Conservation (phyloP, 2,888 invertebrate genomes). For the Drosophila emarginata region DNA sequence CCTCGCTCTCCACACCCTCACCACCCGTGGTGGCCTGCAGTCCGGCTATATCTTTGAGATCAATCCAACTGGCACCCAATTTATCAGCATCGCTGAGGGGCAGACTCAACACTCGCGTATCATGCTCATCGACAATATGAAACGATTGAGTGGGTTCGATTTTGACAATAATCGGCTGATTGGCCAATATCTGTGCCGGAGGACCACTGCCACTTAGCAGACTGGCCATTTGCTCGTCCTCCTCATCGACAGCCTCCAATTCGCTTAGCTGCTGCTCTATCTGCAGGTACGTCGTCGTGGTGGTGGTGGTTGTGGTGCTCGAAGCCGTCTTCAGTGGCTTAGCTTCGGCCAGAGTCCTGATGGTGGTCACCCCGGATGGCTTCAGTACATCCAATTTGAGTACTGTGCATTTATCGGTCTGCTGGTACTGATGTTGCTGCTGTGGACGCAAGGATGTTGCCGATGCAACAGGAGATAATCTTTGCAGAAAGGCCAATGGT, state of each 20-base stretch:
- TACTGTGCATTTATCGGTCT: slow-evolving; percentile 81
- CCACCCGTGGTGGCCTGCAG: slow-evolving; percentile 68
- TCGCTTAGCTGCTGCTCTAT: slow-evolving; percentile 70
- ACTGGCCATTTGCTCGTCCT: slow-evolving; percentile 59
- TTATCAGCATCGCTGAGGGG: slow-evolving; percentile 80
- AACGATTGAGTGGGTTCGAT: slow-evolving; percentile 81
- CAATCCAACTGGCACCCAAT: slow-evolving; percentile 81
- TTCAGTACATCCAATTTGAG: slow-evolving; percentile 76
- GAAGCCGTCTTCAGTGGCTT: background rate
- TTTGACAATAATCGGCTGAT: slow-evolving; percentile 81
- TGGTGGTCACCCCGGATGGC: slow-evolving; percentile 13
- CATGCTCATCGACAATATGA: slow-evolving; percentile 80
- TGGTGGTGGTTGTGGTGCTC: slow-evolving; percentile 25
- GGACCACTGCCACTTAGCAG: slow-evolving; percentile 43
- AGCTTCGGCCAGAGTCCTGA: background rate
- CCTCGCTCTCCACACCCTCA: background rate
- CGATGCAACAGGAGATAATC: slow-evolving; percentile 41
- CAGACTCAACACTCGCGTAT: slow-evolving; percentile 79
- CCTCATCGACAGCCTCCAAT: slow-evolving; percentile 57
- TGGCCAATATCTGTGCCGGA: slow-evolving; percentile 56
- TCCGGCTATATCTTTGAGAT: slow-evolving; percentile 81
- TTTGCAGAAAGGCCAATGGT: slow-evolving; percentile 60
- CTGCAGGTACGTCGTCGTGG: slow-evolving; percentile 65
- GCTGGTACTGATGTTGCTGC: slow-evolving; percentile 81
- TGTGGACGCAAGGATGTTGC: slow-evolving; percentile 65